Conservation (phyloP, 2,797 vertebrate species). For the Enteromius trimaculatus region DNA sequence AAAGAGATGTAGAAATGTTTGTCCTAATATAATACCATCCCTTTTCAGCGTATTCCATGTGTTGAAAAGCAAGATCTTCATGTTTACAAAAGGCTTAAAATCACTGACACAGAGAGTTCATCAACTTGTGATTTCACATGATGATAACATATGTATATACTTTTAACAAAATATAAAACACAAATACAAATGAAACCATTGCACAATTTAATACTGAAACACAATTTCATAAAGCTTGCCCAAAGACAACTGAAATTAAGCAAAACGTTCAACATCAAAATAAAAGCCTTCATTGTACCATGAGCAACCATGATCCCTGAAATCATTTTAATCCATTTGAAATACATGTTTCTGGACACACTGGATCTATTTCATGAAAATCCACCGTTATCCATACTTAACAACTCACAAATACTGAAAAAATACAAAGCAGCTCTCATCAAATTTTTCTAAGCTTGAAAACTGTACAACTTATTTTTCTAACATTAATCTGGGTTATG, state of each 20-base stretch:
- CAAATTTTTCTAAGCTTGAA: constrained; percentile 32
- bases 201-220: constrained; percentile 56
- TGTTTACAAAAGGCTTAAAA: neutral
- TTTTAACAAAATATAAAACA: constrained; percentile 23
- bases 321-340: constrained; percentile 12
- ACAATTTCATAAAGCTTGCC: constrained; percentile 45
- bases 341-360: constrained; percentile 18
- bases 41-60: neutral
- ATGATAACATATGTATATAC: too few relatives aligned
- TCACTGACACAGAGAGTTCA: neutral
- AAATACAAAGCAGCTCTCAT: constrained; percentile 41
- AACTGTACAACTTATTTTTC: constrained; percentile 20
- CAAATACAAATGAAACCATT: constrained; percentile 48
- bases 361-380: neutral
- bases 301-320: constrained; percentile 18
- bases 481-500: constrained; percentile 40
- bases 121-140: too few relatives aligned
- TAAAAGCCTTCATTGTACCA: constrained; percentile 24
- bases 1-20: neutral
- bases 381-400: neutral
- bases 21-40: neutral
- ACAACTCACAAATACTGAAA: constrained; percentile 31
- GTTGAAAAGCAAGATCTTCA: neutral
- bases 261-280: constrained; percentile 39
- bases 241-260: constrained; percentile 31